A percentile compares a stretch with the other conserved stretches of the same genome.
Evolutionary conservation across 2,113 vertebrate genomes (phyloP).

Genomic region (Columba livia): DNA sequence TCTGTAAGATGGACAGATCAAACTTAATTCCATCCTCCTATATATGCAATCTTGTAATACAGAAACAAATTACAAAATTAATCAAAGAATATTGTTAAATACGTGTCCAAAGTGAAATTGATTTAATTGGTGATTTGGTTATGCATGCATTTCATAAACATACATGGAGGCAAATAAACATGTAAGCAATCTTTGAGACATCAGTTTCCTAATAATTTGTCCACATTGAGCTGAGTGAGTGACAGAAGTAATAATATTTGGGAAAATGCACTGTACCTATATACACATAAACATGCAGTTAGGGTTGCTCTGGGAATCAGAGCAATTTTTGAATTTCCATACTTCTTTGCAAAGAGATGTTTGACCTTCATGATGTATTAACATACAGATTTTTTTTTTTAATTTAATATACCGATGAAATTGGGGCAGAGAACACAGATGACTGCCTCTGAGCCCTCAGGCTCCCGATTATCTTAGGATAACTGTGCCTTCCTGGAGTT

Average conservation of each 20-base stretch:
- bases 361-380: slow-evolving; percentile 61
- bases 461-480: slow-evolving; percentile 66
- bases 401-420: slow-evolving; percentile 56
- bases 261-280: background rate
- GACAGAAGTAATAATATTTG: background rate
- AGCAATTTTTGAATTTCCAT: slow-evolving; percentile 19
- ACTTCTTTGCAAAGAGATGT: slow-evolving; percentile 27
- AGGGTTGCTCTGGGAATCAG: background rate
- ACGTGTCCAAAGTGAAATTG: background rate
- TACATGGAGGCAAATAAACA: background rate
- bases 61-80: background rate
- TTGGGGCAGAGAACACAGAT: slow-evolving; percentile 58
- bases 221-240: background rate
- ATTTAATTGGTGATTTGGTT: background rate
- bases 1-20: background rate
- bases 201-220: background rate
- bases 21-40: background rate
- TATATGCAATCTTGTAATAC: background rate
- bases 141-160: background rate
- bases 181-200: background rate
- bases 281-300: background rate
- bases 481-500: slow-evolving; percentile 61
- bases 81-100: background rate
- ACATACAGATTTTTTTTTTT: background rate
- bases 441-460: slow-evolving; percentile 66